Conservation (phyloP, 1,140 invertebrate species). For the Pogonomyrmex californicus region DNA sequence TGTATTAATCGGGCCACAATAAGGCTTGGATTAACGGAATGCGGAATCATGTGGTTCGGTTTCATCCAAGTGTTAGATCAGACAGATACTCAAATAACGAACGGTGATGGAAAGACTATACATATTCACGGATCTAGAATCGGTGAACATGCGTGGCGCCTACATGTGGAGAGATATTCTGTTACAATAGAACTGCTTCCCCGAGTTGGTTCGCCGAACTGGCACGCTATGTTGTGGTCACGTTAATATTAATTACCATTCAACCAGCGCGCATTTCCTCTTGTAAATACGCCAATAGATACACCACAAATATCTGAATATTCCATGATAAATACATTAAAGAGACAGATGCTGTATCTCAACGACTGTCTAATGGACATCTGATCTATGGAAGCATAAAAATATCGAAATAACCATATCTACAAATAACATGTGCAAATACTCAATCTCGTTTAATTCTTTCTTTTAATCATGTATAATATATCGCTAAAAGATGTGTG, state of each 20-base stretch:
- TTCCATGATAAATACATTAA: conserved; percentile 59
- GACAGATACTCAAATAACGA: conserved; percentile 59
- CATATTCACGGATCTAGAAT: conserved; percentile 21
- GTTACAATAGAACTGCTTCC: conserved; percentile 49
- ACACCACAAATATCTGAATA: conserved; percentile 66
- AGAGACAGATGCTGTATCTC: conserved; percentile 34
- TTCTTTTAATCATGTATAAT: not conserved
- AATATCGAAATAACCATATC: conserved; percentile 15
- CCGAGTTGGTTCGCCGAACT: conserved; percentile 52
- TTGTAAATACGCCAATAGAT: conserved; percentile 66
- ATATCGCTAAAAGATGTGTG: not conserved
- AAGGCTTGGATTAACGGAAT: conserved; percentile 17
- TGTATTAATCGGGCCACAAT: conserved; percentile 5
- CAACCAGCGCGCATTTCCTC: conserved; percentile 67
- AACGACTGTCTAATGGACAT: conserved; percentile 14
- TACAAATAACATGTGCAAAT: not conserved
- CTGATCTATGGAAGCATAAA: conserved; percentile 16
- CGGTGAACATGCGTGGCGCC: not conserved
- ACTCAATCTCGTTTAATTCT: not conserved
- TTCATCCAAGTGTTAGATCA: conserved; percentile 63
- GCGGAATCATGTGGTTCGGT: conserved; percentile 30
- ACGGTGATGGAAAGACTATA: conserved; percentile 27
- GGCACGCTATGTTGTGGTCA: conserved; percentile 58
- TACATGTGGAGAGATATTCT: conserved; percentile 17
- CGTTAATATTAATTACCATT: conserved; percentile 76